These are phyloP conservation scores for Noctilio leporinus DNA, from an alignment of 2,113 vertebrate species.

Conservation along the genomic window DNA sequence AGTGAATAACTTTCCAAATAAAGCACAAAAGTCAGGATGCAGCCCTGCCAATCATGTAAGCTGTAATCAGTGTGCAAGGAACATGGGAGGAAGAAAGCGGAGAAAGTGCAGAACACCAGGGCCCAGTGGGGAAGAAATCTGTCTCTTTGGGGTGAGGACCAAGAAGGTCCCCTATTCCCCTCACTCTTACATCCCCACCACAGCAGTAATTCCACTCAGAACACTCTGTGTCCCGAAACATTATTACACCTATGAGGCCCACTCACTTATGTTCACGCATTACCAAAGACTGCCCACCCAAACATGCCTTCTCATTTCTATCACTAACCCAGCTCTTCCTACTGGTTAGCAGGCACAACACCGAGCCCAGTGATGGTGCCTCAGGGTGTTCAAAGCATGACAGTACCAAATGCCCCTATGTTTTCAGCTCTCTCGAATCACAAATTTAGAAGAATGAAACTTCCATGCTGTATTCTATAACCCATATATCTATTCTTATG, in stretches of 20 bases:
- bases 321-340: not conserved
- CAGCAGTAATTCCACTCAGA: not conserved
- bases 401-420: not conserved
- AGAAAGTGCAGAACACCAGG: not conserved
- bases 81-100: not conserved
- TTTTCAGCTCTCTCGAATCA: constrained; percentile 25
- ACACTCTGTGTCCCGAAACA: not conserved
- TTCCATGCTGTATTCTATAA: not conserved
- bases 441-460: not conserved
- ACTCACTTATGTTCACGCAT: not conserved
- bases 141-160: not conserved
- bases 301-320: not conserved
- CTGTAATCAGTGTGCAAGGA: not conserved
- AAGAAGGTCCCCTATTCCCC: not conserved
- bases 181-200: not conserved
- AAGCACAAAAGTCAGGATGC: not conserved
- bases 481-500: not conserved
- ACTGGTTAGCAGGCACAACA: not conserved
- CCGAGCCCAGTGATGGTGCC: not conserved
- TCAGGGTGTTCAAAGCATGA: not conserved
- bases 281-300: not conserved
- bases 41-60: not conserved
- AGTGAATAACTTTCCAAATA: not conserved
- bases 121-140: not conserved
- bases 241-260: not conserved